Evolutionary conservation across 1,140 invertebrate genomes (phyloP), one percentile per base, ranked within the genome.

Genomic region (Ooceraea biroi): DNA sequence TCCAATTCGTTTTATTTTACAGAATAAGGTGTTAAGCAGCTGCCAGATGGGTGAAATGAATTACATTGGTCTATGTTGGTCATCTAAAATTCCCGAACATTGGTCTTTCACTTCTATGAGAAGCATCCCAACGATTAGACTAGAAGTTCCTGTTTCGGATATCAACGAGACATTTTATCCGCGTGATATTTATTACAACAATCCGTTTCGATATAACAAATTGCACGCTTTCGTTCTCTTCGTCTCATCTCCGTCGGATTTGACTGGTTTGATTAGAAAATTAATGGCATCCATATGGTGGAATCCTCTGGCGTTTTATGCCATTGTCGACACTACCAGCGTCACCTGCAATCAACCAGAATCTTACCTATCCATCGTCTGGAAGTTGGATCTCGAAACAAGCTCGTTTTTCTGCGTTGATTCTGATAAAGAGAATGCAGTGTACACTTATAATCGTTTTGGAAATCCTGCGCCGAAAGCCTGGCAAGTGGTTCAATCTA

Each of bases 401-500:
- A 36, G 25, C 25, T 22, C 19, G 4, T 69, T 58, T n/a, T 60
- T 82, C 19, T 82, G 77, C 41, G 14, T 60, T 5, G 19, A 60
- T 30, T 14, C 65, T 1, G 63, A 48, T n/a, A 36, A 82, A 46
- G 52, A 14, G n/a, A 3, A 22, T 5, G 57, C 14, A 14, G n/a
- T 71, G 8, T 82, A 60, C 30, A 71, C 77, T 58, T 82, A 44
- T 52, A 82, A 82, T 60, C 77, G 50, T 36, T 82, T 58, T 55
- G 57, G 14, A 27, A 48, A 71, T 17, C 55, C 41, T 14, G 55
- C 61, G 17, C 50, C 65, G n/a, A 25, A 12, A 17, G 3, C 12
- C 7, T 82, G 77, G 77, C 14, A 58, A 22, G 30, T 14, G 22
- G 36, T 58, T 25, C 14, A 30, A 25, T 63, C 25, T 36, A n/a